These are phyloP conservation scores for Philaethria dido DNA, from an alignment of 2,888 invertebrate genomes.

Conservation along the genomic window DNA sequence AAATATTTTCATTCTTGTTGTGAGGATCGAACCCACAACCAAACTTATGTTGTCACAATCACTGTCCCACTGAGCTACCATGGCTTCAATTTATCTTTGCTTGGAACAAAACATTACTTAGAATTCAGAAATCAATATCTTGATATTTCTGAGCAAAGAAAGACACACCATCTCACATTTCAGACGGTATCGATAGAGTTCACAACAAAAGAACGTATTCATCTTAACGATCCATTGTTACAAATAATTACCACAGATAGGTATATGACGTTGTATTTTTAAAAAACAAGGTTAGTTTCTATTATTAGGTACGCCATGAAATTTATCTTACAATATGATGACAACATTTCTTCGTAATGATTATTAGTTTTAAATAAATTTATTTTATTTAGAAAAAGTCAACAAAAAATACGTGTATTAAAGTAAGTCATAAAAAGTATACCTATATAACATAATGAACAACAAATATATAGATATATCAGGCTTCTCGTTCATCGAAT, in stretches of 20 bases:
- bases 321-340: background rate
- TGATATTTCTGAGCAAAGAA: background rate
- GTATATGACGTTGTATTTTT: background rate
- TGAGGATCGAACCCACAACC: no score
- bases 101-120: background rate
- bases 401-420: no score
- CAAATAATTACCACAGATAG: constrained; percentile 19
- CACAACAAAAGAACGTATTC: constrained; percentile 15
- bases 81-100: background rate
- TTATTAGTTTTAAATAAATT: background rate
- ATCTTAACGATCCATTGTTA: constrained; percentile 27
- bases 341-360: background rate
- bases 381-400: no score
- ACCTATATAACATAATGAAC: no score
- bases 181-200: background rate
- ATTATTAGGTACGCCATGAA: background rate
- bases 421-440: background rate
- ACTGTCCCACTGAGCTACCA: no score
- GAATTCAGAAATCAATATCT: constrained; percentile 1
- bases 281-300: background rate
- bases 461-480: background rate
- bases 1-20: no score
- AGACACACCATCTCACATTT: constrained; percentile 4
- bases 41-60: no score
- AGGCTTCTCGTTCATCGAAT: background rate